phyloP scores from a whole-genome alignment of 2,888 invertebrate species.

The Melanargia galathea region DNA sequence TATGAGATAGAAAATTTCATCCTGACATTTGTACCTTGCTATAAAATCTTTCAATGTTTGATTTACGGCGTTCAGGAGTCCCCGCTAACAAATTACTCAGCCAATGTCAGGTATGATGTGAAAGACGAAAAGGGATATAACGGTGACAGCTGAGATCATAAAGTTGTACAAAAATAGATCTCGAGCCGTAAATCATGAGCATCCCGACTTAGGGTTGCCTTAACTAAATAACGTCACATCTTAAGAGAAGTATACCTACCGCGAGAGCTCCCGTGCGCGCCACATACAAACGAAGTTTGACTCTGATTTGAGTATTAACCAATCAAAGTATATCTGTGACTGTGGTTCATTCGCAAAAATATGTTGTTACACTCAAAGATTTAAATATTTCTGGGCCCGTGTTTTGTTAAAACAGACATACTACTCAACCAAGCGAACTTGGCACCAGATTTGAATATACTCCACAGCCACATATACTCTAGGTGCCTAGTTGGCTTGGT shows the following conservation, averaged over 20 bases:
- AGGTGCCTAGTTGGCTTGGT: too few relatives aligned
- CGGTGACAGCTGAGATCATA: slow-evolving; percentile 11
- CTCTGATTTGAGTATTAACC: too few relatives aligned
- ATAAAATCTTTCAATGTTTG: slow-evolving; percentile 2
- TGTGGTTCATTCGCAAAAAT: too few relatives aligned
- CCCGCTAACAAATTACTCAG: slow-evolving; percentile 1
- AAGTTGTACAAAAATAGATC: slow-evolving; percentile 13
- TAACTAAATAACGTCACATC: background rate
- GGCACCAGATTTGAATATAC: too few relatives aligned
- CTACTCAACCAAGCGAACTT: too few relatives aligned
- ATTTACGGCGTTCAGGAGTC: slow-evolving; percentile 5
- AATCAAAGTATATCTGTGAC: too few relatives aligned
- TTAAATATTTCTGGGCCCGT: too few relatives aligned
- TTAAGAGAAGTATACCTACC: background rate
- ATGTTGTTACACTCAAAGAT: too few relatives aligned
- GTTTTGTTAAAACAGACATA: too few relatives aligned
- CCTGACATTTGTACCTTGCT: background rate
- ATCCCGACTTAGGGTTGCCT: background rate
- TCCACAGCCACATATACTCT: too few relatives aligned
- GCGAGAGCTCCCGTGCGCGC: background rate
- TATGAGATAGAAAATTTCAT: background rate
- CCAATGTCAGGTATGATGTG: background rate
- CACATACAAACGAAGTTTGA: too few relatives aligned
- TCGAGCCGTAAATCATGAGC: slow-evolving; percentile 3
- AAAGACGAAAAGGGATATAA: slow-evolving; percentile 7